Conservation (phyloP, 2,113 vertebrate species). For the Podiceps cristatus region DNA sequence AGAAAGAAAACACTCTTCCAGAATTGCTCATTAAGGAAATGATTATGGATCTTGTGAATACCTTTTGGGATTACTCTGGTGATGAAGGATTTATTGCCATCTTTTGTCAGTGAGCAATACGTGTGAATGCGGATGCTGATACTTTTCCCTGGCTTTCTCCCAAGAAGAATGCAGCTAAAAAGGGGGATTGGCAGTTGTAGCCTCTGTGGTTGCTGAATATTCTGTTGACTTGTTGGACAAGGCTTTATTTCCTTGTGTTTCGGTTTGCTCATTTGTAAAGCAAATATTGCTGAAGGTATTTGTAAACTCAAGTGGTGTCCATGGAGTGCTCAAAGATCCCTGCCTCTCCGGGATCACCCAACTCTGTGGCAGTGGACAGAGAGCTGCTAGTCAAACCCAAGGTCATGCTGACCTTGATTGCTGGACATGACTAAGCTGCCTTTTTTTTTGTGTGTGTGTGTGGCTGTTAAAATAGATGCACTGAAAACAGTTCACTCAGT, state of each 20-base stretch:
- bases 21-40: neutral
- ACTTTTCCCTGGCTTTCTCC: neutral
- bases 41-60: neutral
- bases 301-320: neutral
- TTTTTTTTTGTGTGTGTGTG: neutral
- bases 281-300: neutral
- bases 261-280: neutral
- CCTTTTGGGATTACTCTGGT: neutral
- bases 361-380: neutral
- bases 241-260: neutral
- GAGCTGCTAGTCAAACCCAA: neutral
- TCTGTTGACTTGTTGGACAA: neutral
- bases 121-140: neutral
- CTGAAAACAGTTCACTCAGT: neutral
- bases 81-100: neutral
- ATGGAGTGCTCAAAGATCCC: neutral
- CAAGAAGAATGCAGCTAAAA: neutral
- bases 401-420: constrained; percentile 5
- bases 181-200: neutral
- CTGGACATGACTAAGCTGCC: neutral
- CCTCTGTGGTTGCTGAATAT: neutral
- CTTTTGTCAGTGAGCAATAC: neutral
- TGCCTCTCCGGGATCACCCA: neutral
- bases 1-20: neutral
- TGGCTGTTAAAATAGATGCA: constrained; percentile 2